Evolutionary conservation across 2,888 invertebrate genomes (phyloP).

Genomic region (Ctenicera cuprea): DNA sequence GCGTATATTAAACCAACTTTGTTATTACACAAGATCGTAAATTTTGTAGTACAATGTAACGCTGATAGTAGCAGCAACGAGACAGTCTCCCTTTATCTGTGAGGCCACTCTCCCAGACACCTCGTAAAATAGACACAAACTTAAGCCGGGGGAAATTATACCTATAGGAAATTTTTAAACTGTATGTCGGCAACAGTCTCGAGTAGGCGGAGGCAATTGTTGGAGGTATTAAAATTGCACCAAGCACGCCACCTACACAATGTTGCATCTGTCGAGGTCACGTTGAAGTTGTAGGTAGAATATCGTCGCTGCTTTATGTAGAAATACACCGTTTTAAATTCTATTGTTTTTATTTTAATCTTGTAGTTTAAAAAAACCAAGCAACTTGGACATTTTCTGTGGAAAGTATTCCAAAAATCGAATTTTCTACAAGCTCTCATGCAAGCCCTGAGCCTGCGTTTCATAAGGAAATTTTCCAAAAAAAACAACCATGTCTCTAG

Average conservation of each 20-base stretch:
- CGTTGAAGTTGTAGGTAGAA: background rate
- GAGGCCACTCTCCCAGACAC: background rate
- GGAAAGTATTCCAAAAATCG: no score
- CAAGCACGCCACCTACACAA: constrained; percentile 17
- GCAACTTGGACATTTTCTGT: no score
- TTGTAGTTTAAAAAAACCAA: background rate
- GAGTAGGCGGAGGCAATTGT: constrained; percentile 9
- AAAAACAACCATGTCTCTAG: no score
- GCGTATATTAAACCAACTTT: constrained; percentile 31
- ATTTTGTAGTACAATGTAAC: constrained; percentile 35
- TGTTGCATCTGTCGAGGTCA: constrained; percentile 34
- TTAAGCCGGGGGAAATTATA: background rate
- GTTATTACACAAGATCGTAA: constrained; percentile 37
- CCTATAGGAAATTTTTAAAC: constrained; percentile 2
- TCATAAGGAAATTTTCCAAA: no score
- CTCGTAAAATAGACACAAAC: background rate
- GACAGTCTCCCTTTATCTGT: background rate
- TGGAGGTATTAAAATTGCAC: constrained; percentile 22
- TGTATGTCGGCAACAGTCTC: background rate
- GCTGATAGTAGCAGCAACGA: constrained; percentile 19
- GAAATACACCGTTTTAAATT: background rate
- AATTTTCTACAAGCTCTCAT: no score
- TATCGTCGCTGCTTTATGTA: background rate
- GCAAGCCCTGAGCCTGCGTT: no score
- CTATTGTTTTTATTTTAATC: background rate